These are phyloP conservation scores for Gymnobelideus leadbeateri DNA, from an alignment of 2,113 vertebrate genomes.

Conservation along the genomic window DNA sequence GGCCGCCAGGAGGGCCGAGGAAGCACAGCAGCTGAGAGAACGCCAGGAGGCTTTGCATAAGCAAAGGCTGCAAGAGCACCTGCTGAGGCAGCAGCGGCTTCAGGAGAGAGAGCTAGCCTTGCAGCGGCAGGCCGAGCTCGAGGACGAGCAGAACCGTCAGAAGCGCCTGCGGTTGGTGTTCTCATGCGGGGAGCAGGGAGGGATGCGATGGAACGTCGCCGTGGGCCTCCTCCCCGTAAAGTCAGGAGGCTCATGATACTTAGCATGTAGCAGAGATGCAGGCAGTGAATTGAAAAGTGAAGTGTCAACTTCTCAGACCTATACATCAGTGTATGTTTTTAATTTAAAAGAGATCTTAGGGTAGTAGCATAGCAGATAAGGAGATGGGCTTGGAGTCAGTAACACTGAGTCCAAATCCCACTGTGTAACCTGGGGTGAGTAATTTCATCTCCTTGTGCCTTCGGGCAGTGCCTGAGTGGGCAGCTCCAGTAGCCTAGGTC, in stretches of 20 bases:
- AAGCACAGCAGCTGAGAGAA: constrained; percentile 85
- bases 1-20: constrained; percentile 85
- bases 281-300: not conserved
- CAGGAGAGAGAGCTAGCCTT: constrained; percentile 85
- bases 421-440: not conserved
- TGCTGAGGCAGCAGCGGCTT: constrained; percentile 86
- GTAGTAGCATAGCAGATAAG: not conserved
- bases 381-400: not conserved
- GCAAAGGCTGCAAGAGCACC: constrained; percentile 87
- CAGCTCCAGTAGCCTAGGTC: not conserved
- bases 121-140: constrained; percentile 84
- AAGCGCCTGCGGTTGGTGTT: constrained; percentile 76
- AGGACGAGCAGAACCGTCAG: constrained; percentile 81
- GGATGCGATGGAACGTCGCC: not conserved
- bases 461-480: too few species aligned
- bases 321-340: not conserved
- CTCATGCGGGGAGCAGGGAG: not conserved
- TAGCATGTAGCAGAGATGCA: not conserved
- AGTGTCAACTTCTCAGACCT: not conserved
- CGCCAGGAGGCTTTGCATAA: constrained; percentile 88
- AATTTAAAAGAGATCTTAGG: not conserved
- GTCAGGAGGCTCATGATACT: not conserved
- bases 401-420: not conserved
- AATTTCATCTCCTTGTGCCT: not conserved
- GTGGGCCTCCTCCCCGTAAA: fast-evolving